Evolutionary conservation across 2,797 vertebrate genomes (phyloP).

Genomic region (Crenichthys baileyi): DNA sequence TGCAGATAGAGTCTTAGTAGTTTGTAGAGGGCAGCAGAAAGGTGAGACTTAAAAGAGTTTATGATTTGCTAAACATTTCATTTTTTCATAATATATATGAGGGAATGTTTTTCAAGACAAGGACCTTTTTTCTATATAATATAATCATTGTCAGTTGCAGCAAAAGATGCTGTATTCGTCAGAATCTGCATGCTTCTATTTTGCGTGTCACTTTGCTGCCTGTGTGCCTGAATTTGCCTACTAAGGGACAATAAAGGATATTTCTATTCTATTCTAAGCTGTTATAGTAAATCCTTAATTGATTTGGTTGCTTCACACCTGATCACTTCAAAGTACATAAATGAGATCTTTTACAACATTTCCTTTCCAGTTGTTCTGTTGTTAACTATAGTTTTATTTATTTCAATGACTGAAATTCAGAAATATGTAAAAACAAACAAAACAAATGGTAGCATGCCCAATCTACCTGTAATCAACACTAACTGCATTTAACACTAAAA

Average conservation of each 20-base stretch:
- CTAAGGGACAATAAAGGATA: background rate
- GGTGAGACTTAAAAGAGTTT: conserved; percentile 33
- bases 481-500: background rate
- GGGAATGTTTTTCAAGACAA: background rate
- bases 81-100: background rate
- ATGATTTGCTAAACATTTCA: conserved; percentile 35
- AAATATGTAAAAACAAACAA: background rate
- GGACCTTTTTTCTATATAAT: background rate
- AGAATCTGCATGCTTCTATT: no score
- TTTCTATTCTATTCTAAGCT: background rate
- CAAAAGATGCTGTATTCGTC: conserved; percentile 14
- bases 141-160: conserved; percentile 15
- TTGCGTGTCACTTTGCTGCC: conserved; percentile 12
- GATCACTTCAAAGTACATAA: conserved; percentile 43
- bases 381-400: background rate
- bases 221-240: no score
- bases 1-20: conserved; percentile 18
- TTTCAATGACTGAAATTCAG: background rate
- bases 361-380: background rate
- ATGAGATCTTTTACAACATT: background rate
- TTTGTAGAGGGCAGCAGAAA: conserved; percentile 42
- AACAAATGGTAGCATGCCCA: background rate
- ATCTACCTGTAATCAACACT: background rate
- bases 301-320: conserved; percentile 7
- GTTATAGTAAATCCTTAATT: background rate